These are phyloP conservation scores for Xiphophorus hellerii DNA, from an alignment of 2,113 vertebrate species.

Conservation along the genomic window DNA sequence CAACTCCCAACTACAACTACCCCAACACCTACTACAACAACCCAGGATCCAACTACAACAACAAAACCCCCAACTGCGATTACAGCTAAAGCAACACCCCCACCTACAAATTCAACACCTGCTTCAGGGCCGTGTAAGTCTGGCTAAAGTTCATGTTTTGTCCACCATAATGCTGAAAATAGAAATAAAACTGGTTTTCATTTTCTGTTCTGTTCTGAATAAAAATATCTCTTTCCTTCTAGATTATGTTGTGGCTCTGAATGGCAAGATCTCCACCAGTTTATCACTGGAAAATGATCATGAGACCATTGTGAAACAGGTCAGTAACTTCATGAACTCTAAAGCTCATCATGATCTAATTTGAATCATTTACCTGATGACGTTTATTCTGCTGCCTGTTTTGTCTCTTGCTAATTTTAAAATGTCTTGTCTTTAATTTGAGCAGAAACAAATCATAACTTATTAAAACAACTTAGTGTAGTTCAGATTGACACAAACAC, in stretches of 20 bases:
- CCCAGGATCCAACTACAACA: too few relatives aligned
- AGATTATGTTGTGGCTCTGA: slow-evolving; percentile 2
- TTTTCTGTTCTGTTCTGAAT: background rate
- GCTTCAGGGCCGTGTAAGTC: background rate
- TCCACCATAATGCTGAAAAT: background rate
- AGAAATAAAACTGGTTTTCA: background rate
- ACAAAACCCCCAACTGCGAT: background rate
- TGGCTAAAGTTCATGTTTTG: background rate
- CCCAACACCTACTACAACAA: too few relatives aligned
- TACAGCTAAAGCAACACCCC: background rate
- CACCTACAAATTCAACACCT: background rate
- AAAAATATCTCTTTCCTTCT: background rate
- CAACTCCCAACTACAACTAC: too few relatives aligned
- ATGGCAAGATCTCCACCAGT: background rate
- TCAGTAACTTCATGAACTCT: background rate
- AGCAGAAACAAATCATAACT: too few relatives aligned
- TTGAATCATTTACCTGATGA: background rate
- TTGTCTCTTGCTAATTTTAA: background rate
- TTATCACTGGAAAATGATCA: background rate
- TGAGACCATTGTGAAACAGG: background rate
- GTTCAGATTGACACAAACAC: too few relatives aligned
- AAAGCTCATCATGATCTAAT: background rate
- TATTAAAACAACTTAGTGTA: too few relatives aligned
- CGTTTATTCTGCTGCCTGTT: background rate
- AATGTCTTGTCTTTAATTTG: too few relatives aligned